These are phyloP conservation scores for Azorinus chamasolen DNA, from an alignment of 2,888 invertebrate species.

Conservation along the genomic window DNA sequence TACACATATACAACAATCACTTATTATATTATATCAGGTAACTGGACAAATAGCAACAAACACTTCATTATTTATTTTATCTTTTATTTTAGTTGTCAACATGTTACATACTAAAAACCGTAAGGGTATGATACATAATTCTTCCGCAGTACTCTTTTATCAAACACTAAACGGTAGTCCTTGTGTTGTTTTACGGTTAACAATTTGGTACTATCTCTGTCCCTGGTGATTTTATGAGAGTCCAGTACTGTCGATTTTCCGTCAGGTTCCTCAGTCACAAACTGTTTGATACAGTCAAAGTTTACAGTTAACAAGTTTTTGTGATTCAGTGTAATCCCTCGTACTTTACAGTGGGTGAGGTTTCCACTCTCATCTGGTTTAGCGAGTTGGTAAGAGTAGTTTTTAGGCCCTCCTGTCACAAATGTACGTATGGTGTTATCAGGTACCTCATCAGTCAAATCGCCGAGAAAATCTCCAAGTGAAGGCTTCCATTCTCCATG, in stretches of 20 bases:
- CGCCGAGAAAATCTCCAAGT: constrained; percentile 79
- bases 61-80: too few species aligned
- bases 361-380: constrained; percentile 24
- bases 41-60: too few species aligned
- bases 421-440: constrained; percentile 60
- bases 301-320: constrained; percentile 52
- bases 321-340: constrained; percentile 72
- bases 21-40: too few species aligned
- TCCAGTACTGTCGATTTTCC: constrained; percentile 7
- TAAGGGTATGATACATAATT: constrained; percentile 6
- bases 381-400: constrained; percentile 76
- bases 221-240: constrained; percentile 1
- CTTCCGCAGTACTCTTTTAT: constrained; percentile 3
- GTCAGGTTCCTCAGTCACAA: constrained; percentile 21
- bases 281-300: constrained; percentile 55
- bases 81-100: too few species aligned
- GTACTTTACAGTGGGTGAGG: constrained; percentile 71
- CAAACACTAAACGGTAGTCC: constrained; percentile 11
- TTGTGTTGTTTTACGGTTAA: neutral
- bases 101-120: too few species aligned
- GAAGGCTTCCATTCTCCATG: constrained; percentile 55
- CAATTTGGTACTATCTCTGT: neutral
- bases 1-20: too few species aligned
- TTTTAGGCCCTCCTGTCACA: constrained; percentile 84
- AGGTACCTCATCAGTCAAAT: constrained; percentile 83